phyloP scores from a whole-genome alignment of 2,113 vertebrate genomes.

The Aspiorhynchus laticeps region DNA sequence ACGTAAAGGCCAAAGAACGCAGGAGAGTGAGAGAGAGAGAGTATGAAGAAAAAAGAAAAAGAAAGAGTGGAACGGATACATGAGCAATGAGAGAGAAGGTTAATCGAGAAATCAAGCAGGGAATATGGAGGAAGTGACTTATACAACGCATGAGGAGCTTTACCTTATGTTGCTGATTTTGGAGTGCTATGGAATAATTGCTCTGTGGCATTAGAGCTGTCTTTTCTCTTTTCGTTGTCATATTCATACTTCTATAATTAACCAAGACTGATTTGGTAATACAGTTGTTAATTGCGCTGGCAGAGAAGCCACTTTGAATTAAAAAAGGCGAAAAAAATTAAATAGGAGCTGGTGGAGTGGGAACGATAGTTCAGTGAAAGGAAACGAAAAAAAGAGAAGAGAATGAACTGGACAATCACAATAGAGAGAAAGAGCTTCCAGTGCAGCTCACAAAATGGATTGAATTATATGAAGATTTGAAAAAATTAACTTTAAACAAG shows the following conservation, averaged over 20 bases:
- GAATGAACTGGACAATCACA: not conserved
- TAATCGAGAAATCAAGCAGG: constrained; percentile 27
- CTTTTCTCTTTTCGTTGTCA: constrained; percentile 36
- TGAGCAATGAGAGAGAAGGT: constrained; percentile 14
- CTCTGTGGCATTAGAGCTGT: not conserved
- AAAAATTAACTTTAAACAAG: not conserved
- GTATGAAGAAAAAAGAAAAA: not conserved
- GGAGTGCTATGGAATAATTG: not conserved
- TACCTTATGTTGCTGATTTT: not conserved
- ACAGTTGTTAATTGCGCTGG: constrained; percentile 39
- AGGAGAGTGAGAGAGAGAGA: not conserved
- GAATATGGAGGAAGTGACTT: constrained; percentile 19
- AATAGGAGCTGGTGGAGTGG: not conserved
- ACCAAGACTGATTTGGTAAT: constrained; percentile 41
- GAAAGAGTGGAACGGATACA: not conserved
- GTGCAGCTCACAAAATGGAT: not conserved
- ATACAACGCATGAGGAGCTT: constrained; percentile 15
- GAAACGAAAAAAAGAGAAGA: not conserved
- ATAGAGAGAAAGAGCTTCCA: not conserved
- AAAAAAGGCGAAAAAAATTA: not conserved
- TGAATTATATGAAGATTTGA: not conserved
- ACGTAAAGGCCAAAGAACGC: constrained; percentile 45
- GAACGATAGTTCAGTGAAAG: constrained; percentile 55
- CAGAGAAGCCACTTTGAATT: constrained; percentile 22
- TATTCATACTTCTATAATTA: constrained; percentile 39